Evolutionary conservation across 2,113 vertebrate genomes (phyloP), one percentile per base, ranked within the genome.

Genomic region (Eubucco bourcierii): DNA sequence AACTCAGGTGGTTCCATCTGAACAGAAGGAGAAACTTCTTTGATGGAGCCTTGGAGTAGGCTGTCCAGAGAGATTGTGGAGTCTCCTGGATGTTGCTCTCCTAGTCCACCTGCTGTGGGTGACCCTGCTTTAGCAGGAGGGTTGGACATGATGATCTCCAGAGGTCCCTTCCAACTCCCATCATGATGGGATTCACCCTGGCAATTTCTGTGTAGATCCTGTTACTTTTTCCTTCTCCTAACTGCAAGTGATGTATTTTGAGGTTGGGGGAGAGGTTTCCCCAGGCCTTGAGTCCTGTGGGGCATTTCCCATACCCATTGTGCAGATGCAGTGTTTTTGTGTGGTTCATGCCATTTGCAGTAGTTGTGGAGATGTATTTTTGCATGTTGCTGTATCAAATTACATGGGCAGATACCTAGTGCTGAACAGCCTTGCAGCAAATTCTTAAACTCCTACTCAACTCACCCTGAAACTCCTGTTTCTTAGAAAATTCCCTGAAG

Each of bases 301-400:
- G 84, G 0, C 25, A 2, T 58, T 52, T 53, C 53, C 77, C n/a
- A 0, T 25, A 44, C 17, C 67, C 6, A 6, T 18, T n/a, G 60
- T 23, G 12, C 56, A 31, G 20, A 2, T 8, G 46, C 34, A 29
- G 6, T 14, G 1, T 63, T 46, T 67, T 46, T 31, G 8, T 64
- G 37, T 53, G 50, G 50, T 41, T 24, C 50, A 21, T 85, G 44
- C 37, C 34, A 1, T n/a, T 10, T 46, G 29, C 37, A 65, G 44
- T 17, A 5, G 19, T 37, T 33, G 25, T 23, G 34, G 15, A 50
- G 41, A 7, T 44, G 27, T 2, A 0, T 29, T 88, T 80, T 77
- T 86, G 3, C 39, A 0, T 52, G 2, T n/a, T 1, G 2, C 25
- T 16, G 4, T 61, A 5, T 65, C 37, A 10, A 4, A 33, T 68